These are phyloP conservation scores for Amia ocellicauda DNA, from an alignment of 2,113 vertebrate species.

Conservation along the genomic window DNA sequence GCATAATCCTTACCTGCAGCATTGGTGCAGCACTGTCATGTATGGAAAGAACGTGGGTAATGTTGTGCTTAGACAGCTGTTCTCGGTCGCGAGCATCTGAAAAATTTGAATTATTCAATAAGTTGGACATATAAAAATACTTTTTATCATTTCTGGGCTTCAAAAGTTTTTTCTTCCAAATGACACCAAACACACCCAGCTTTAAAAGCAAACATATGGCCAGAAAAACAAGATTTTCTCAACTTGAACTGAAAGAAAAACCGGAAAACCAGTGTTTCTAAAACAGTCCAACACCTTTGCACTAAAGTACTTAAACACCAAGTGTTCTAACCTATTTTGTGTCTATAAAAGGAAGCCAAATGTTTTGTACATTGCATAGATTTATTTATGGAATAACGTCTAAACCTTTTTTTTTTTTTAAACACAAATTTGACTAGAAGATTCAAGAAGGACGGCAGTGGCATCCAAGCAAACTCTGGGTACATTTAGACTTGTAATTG, in stretches of 20 bases:
- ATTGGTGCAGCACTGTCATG: slow-evolving; percentile 85
- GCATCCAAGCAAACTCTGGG: no score
- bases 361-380: slow-evolving; percentile 58
- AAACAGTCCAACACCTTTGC: slow-evolving; percentile 65
- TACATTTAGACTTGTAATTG: no score
- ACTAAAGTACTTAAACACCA: slow-evolving; percentile 69
- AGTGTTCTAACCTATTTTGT: slow-evolving; percentile 74
- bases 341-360: slow-evolving; percentile 74
- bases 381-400: slow-evolving; percentile 51
- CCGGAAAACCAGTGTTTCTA: slow-evolving; percentile 73
- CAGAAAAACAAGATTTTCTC: slow-evolving; percentile 46
- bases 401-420: slow-evolving; percentile 20
- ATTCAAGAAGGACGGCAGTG: no score
- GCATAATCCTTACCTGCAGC: slow-evolving; percentile 73
- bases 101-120: background rate
- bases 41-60: slow-evolving; percentile 88
- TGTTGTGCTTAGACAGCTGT: slow-evolving; percentile 84
- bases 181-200: slow-evolving; percentile 35
- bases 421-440: background rate
- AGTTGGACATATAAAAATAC: no score
- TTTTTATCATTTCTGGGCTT: background rate
- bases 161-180: slow-evolving; percentile 33
- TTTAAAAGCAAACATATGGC: slow-evolving; percentile 37
- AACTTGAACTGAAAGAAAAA: slow-evolving; percentile 72
- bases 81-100: slow-evolving; percentile 86